Conservation (phyloP, 53 echinoderm and acorn worm species). For the Luidia sarsii region DNA sequence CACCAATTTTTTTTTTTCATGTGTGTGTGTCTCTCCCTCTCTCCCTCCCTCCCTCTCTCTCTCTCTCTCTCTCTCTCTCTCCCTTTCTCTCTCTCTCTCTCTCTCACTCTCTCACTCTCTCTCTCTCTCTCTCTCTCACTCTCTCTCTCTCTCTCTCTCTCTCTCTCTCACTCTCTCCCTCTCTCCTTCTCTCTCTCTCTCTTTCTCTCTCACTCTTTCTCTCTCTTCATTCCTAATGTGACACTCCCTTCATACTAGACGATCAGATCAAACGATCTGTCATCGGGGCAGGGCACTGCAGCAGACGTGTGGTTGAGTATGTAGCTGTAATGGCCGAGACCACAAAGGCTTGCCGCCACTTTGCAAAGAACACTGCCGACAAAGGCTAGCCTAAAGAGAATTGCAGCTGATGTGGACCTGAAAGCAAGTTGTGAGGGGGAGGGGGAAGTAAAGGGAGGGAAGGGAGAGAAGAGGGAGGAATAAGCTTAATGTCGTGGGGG, state of each 20-base stretch:
- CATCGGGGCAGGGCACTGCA: constrained; percentile 20
- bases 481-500: not conserved
- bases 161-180: too few relatives aligned
- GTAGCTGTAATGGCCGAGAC: constrained; percentile 39
- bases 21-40: too few relatives aligned
- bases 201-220: not conserved
- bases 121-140: too few relatives aligned
- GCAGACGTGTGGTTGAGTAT: constrained; percentile 50
- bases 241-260: constrained; percentile 47
- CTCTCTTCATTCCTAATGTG: too few relatives aligned
- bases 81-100: too few relatives aligned
- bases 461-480: too few relatives aligned
- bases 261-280: constrained; percentile 62
- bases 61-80: not conserved
- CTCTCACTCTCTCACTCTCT: not conserved
- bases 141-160: not conserved
- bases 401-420: constrained; percentile 44
- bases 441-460: constrained; percentile 24
- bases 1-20: not conserved
- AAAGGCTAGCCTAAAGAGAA: constrained; percentile 52
- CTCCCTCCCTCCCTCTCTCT: not conserved
- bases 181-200: not conserved
- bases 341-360: constrained; percentile 51
- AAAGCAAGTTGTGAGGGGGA: constrained; percentile 24
- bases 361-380: constrained; percentile 51